A percentile compares a stretch with the other conserved stretches of the same genome.
These are phyloP conservation scores for Coregonus sp. DNA, from an alignment of 2,797 vertebrate genomes.

Conservation along the genomic window DNA sequence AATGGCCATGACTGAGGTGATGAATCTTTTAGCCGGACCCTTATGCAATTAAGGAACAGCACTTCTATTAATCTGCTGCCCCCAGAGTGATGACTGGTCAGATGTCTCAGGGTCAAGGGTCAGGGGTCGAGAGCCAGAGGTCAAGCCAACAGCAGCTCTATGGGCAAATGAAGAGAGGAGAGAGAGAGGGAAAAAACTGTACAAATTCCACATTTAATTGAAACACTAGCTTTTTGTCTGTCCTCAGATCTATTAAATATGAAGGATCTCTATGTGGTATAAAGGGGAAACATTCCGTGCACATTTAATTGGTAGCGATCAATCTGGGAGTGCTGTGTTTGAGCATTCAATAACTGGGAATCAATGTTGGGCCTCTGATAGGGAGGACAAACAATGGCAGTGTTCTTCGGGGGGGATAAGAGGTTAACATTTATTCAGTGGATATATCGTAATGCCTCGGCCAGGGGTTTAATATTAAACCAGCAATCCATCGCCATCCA, in stretches of 20 bases:
- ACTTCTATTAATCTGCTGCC: slow-evolving; percentile 98
- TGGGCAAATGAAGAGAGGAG: slow-evolving; percentile 39
- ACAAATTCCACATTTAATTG: slow-evolving; percentile 77
- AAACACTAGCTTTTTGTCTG: slow-evolving; percentile 34
- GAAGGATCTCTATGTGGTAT: slow-evolving; percentile 63
- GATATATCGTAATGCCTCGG: slow-evolving; percentile 82
- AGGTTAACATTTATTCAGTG: slow-evolving; percentile 95
- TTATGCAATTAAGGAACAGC: slow-evolving; percentile 98
- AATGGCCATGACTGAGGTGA: slow-evolving; percentile 99
- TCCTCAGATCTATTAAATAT: slow-evolving; percentile 64
- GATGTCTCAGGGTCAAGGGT: slow-evolving; percentile 96
- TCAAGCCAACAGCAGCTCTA: slow-evolving; percentile 84
- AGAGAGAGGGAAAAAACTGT: slow-evolving; percentile 56
- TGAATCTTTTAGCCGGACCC: slow-evolving; percentile 97
- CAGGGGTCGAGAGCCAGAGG: slow-evolving; percentile 88
- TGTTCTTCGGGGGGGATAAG: slow-evolving; percentile 88
- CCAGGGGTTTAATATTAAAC: slow-evolving; percentile 91
- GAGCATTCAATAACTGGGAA: slow-evolving; percentile 91
- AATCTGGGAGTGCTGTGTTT: slow-evolving; percentile 85
- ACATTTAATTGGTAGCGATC: slow-evolving; percentile 93
- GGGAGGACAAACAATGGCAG: slow-evolving; percentile 80
- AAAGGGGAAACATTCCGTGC: slow-evolving; percentile 83
- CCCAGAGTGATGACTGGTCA: slow-evolving; percentile 97
- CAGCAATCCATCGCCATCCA: slow-evolving; percentile 86
- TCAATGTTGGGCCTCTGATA: slow-evolving; percentile 82